Conservation (phyloP, 1,140 invertebrate genomes). For the Muscidifurax raptorellus region DNA sequence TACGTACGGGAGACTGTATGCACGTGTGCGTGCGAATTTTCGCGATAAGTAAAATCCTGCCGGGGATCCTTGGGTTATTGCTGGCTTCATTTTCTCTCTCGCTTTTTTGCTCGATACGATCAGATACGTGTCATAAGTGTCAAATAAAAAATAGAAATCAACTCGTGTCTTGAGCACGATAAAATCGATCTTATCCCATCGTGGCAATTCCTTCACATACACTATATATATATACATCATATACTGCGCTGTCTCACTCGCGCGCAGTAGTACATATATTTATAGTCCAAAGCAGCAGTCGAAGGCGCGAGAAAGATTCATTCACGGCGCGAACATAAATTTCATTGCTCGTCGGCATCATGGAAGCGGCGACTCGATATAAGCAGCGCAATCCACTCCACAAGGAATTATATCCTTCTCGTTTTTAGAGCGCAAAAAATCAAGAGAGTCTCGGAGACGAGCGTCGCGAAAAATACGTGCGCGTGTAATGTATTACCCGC, state of each 20-base stretch:
- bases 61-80: too few species aligned
- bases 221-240: not conserved
- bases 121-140: too few species aligned
- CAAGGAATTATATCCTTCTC: conserved; percentile 40
- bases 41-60: not conserved
- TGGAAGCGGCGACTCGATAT: conserved; percentile 20
- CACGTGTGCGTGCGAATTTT: conserved; percentile 9
- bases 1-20: not conserved
- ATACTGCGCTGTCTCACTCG: not conserved
- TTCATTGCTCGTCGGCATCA: not conserved
- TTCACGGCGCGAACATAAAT: conserved; percentile 22
- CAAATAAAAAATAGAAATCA: too few species aligned
- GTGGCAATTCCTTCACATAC: not conserved
- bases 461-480: conserved; percentile 24
- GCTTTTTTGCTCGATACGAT: too few species aligned
- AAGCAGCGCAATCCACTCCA: not conserved
- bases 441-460: not conserved
- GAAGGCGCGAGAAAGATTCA: conserved; percentile 5
- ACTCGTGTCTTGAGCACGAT: not conserved
- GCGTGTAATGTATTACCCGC: conserved; percentile 15
- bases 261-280: not conserved
- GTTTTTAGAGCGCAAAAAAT: conserved; percentile 23
- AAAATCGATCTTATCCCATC: not conserved
- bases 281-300: conserved; percentile 5
- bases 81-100: too few species aligned